These are phyloP conservation scores for Cheilosia grossa DNA, from an alignment of 2,888 invertebrate genomes.

Conservation along the genomic window DNA sequence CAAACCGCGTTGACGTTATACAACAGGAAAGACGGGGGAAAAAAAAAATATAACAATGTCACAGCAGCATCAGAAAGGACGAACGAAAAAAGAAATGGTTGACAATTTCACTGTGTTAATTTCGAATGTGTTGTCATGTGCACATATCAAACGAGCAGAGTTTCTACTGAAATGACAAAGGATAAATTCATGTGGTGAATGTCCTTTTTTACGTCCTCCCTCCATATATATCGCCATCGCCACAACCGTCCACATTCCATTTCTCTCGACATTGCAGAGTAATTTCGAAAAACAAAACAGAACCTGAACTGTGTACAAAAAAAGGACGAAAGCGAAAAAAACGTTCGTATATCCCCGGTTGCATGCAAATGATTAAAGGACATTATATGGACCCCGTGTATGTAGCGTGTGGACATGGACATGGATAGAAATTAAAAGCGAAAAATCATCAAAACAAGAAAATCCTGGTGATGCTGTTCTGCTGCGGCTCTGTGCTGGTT, in stretches of 20 bases:
- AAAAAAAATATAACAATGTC: conserved; percentile 41
- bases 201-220: conserved; percentile 68
- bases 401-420: conserved; percentile 9
- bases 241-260: conserved; percentile 19
- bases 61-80: conserved; percentile 13
- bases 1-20: conserved; percentile 69
- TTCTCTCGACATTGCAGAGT: conserved; percentile 48
- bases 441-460: conserved; percentile 68
- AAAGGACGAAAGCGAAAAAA: conserved; percentile 55
- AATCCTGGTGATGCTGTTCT: conserved; percentile 33
- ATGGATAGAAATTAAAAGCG: conserved; percentile 67
- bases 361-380: conserved; percentile 70
- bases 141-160: conserved; percentile 72
- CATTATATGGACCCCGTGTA: conserved; percentile 51
- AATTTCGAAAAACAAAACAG: conserved; percentile 50
- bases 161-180: conserved; percentile 72
- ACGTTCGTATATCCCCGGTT: conserved; percentile 20
- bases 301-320: conserved; percentile 50
- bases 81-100: conserved; percentile 52
- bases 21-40: conserved; percentile 28
- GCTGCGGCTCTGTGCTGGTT: conserved; percentile 10
- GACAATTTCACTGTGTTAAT: conserved; percentile 74
- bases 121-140: conserved; percentile 75
- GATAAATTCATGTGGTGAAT: conserved; percentile 75
- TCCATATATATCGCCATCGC: conserved; percentile 22